Conservation (phyloP, 2,113 vertebrate genomes). For the Barbus barbus region DNA sequence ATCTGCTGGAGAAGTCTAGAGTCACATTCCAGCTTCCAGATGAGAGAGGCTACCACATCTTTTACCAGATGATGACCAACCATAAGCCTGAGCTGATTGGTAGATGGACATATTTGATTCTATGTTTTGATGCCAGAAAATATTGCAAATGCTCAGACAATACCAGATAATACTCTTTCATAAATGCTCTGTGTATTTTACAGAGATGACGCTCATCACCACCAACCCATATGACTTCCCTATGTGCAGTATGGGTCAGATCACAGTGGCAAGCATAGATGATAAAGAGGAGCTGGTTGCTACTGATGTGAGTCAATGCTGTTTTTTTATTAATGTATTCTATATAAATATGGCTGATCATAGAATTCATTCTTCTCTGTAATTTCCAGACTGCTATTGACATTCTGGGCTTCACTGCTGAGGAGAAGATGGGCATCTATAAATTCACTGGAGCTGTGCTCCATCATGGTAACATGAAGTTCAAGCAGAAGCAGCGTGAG, state of each 20-base stretch:
- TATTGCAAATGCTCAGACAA: too few relatives aligned
- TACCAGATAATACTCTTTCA: too few relatives aligned
- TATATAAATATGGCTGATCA: not conserved
- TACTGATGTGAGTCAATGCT: conserved; percentile 78
- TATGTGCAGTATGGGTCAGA: conserved; percentile 83
- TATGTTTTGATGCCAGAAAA: too few relatives aligned
- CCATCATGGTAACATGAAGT: conserved; percentile 79
- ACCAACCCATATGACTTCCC: conserved; percentile 84
- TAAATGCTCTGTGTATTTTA: conserved; percentile 22
- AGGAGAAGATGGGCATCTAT: conserved; percentile 50
- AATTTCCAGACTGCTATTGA: conserved; percentile 49
- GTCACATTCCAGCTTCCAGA: conserved; percentile 59
- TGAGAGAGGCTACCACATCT: conserved; percentile 63
- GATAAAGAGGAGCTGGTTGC: conserved; percentile 85
- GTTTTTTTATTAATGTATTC: not conserved
- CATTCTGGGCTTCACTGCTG: conserved; percentile 45
- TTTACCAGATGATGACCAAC: conserved; percentile 61
- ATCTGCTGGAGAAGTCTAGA: conserved; percentile 58
- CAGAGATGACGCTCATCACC: conserved; percentile 71
- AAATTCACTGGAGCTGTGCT: conserved; percentile 73
- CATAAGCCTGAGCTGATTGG: conserved; percentile 60
- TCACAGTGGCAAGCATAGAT: conserved; percentile 83
- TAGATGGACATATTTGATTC: conserved; percentile 4
- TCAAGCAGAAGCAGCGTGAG: conserved; percentile 81
- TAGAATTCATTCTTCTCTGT: not conserved